phyloP scores from a whole-genome alignment of 2,797 vertebrate genomes.

The Hypotaenidia philippensis region DNA sequence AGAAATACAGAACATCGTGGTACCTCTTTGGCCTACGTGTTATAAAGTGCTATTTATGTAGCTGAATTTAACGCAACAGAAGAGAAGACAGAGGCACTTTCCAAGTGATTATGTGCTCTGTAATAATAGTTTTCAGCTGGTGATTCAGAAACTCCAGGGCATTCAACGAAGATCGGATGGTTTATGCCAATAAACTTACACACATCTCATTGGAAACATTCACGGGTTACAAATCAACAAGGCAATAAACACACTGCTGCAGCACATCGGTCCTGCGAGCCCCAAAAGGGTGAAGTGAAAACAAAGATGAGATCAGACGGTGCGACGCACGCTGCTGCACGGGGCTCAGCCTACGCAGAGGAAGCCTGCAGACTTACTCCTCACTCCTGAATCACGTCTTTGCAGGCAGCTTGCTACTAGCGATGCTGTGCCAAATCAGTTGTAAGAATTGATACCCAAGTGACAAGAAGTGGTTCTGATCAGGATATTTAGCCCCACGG shows the following conservation, averaged over 20 bases:
- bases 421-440: conserved; percentile 30
- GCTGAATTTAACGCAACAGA: not conserved
- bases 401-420: not conserved
- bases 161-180: conserved; percentile 6
- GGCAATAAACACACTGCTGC: conserved; percentile 2
- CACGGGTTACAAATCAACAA: not conserved
- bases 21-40: not conserved
- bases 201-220: conserved; percentile 6
- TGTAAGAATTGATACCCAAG: conserved; percentile 50
- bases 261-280: not conserved
- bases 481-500: conserved; percentile 2
- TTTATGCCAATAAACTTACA: conserved; percentile 36
- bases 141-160: conserved; percentile 54
- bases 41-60: not conserved
- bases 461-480: conserved; percentile 30
- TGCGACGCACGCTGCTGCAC: not conserved
- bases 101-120: conserved; percentile 11
- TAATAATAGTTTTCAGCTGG: conserved; percentile 33
- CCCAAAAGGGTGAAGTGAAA: not conserved
- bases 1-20: not conserved
- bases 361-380: conserved; percentile 33
- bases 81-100: not conserved
- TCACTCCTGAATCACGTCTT: conserved; percentile 1
- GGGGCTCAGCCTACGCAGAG: not conserved
- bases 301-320: conserved; percentile 18